A percentile compares a stretch with the other conserved stretches of the same genome.
phyloP scores from a whole-genome alignment of 2,888 invertebrate genomes.

The Pyrgus malvae region DNA sequence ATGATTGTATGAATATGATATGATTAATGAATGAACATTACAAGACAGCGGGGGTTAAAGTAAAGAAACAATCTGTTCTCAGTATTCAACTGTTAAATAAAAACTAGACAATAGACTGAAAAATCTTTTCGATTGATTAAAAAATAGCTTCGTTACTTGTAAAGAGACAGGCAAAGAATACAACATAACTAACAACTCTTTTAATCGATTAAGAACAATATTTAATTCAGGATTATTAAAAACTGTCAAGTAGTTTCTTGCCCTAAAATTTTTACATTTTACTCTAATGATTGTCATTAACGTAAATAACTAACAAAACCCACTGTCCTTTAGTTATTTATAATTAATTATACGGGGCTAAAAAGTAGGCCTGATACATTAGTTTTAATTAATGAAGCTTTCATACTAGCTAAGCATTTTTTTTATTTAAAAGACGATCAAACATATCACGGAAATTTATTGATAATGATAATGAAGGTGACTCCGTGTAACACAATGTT shows the following conservation, averaged over 20 bases:
- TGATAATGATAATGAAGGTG: no score
- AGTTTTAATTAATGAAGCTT: slow-evolving; percentile 5
- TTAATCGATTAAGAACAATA: no score
- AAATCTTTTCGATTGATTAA: no score
- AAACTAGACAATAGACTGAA: no score
- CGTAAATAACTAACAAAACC: not conserved
- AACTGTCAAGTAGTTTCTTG: no score
- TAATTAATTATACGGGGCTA: slow-evolving; percentile 6
- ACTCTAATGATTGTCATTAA: not conserved
- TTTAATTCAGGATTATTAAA: no score
- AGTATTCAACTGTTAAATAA: no score
- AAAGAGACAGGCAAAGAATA: no score
- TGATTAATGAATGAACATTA: not conserved
- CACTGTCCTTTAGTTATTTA: not conserved
- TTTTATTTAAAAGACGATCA: not conserved
- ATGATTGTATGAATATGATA: not conserved
- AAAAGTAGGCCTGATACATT: slow-evolving; percentile 19
- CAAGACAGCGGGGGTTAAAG: not conserved
- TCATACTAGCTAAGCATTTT: not conserved
- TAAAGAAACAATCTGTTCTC: no score
- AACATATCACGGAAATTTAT: not conserved
- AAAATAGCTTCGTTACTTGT: no score
- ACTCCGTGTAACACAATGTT: no score
- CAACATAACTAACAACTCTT: no score
- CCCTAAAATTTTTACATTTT: not conserved